Conservation (phyloP, 2,797 vertebrate species). For the Diglossa cyanea region DNA sequence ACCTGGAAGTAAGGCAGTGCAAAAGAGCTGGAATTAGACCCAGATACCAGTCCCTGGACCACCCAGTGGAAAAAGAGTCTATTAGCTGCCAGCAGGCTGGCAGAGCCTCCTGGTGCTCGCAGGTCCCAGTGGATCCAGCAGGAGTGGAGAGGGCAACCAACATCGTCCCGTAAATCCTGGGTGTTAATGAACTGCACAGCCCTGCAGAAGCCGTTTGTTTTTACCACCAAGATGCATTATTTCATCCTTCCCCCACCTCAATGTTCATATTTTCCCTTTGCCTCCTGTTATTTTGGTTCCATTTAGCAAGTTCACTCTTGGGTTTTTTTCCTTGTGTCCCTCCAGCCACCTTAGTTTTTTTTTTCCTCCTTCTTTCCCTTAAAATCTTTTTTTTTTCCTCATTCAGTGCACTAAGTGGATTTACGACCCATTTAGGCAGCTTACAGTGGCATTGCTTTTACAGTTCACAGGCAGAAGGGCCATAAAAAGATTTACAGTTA, state of each 20-base stretch:
- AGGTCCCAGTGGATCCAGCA: not conserved
- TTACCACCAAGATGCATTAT: conserved; percentile 52
- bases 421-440: conserved; percentile 64
- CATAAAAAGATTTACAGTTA: conserved; percentile 63
- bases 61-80: conserved; percentile 13
- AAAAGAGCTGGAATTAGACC: not conserved
- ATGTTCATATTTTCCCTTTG: conserved; percentile 67
- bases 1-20: not conserved
- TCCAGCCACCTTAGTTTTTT: conserved; percentile 42
- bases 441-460: conserved; percentile 68
- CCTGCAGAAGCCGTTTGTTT: conserved; percentile 48
- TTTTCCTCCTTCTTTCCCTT: conserved; percentile 25
- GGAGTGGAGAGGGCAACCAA: not conserved
- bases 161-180: not conserved
- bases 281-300: conserved; percentile 61
- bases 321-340: not conserved
- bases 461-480: conserved; percentile 56
- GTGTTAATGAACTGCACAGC: conserved; percentile 32
- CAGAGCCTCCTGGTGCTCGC: not conserved
- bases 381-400: conserved; percentile 10
- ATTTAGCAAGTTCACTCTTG: conserved; percentile 26
- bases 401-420: conserved; percentile 57
- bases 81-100: not conserved
- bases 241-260: conserved; percentile 18
- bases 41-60: not conserved